These are phyloP conservation scores for Leptopilina syphax DNA, from an alignment of 2,888 invertebrate genomes.

Conservation along the genomic window DNA sequence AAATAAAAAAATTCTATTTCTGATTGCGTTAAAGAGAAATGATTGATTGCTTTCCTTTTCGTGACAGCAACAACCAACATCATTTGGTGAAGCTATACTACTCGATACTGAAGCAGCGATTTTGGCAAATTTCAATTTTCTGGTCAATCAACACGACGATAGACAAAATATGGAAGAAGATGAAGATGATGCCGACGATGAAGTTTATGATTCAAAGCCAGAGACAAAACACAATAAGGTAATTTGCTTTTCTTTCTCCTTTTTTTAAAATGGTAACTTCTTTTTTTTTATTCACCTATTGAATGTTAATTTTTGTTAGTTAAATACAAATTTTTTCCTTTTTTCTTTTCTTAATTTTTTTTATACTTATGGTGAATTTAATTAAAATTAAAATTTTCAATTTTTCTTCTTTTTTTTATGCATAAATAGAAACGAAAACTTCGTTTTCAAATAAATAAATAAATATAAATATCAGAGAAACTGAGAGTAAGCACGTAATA, in stretches of 20 bases:
- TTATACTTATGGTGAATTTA: too few relatives aligned
- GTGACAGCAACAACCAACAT: constrained; percentile 78
- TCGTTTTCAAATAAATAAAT: neutral
- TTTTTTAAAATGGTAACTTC: constrained; percentile 5
- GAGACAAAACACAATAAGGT: constrained; percentile 74
- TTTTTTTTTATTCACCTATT: neutral
- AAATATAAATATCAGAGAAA: neutral
- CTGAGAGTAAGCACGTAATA: too few relatives aligned
- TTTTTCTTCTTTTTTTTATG: too few relatives aligned
- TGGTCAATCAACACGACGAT: constrained; percentile 84
- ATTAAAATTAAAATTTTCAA: too few relatives aligned
- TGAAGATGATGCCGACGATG: constrained; percentile 85
- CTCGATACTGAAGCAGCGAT: constrained; percentile 93
- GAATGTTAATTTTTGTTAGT: neutral
- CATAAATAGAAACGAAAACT: too few relatives aligned
- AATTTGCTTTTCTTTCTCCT: constrained; percentile 31
- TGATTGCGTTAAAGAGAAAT: too few relatives aligned
- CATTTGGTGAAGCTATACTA: constrained; percentile 87
- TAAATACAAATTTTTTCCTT: neutral
- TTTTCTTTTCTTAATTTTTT: too few relatives aligned
- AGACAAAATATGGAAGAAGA: constrained; percentile 92
- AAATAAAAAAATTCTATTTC: too few relatives aligned
- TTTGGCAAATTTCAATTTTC: constrained; percentile 97
- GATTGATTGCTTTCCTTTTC: neutral
- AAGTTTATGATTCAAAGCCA: constrained; percentile 79